Base-by-base conservation (phyloP, 2,113 vertebrate species). In the Athene cunicularia region DNA sequence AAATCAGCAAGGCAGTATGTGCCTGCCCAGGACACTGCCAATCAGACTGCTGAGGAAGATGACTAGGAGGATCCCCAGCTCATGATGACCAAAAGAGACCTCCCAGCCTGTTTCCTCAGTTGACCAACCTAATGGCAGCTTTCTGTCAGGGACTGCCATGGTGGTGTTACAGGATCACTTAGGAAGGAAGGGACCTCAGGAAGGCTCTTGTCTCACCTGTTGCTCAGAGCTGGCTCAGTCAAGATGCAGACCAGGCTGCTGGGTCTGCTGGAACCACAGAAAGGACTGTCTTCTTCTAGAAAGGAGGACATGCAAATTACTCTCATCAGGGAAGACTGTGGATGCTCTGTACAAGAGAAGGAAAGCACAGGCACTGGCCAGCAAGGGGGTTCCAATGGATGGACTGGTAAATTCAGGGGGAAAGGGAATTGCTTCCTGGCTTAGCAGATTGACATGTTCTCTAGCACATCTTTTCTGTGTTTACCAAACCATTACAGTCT, bases 161-260 rank as follows among this genome's bases (percentile, higher is more conserved):
- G 23, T 15, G 7, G n/a, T 71, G 35, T 8, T 70, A 49, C 1
- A 2, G 17, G 20, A 49, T 52, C 14, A 23, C 23, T 74, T 32
- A 24, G 37, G 21, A 79, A 35, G 59, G 28, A 72, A 68, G 11
- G 16, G 49, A 64, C 15, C 9, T 71, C 43, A 26, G 30, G 49
- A 86, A 11, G 41, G 5, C 18, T 77, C 39, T 86, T 21, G 35
- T 67, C 35, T 11, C 15, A 45, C 5, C 41, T 86, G 32, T 9
- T 26, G 13, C 52, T 71, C 30, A 64, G 45, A 59, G 15, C 23
- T 47, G 35, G 17, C n/a, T 82, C 28, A 75, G 28, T 1, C 0
- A 0, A 43, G 32, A 62, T 35, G 52, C 6, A 67, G 28, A 67
- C 35, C 0, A 0, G 3, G 20, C 23, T 68, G 37, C 32, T 76